These are phyloP conservation scores for Corydoras maculifer DNA, from an alignment of 2,113 vertebrate species.

Conservation along the genomic window DNA sequence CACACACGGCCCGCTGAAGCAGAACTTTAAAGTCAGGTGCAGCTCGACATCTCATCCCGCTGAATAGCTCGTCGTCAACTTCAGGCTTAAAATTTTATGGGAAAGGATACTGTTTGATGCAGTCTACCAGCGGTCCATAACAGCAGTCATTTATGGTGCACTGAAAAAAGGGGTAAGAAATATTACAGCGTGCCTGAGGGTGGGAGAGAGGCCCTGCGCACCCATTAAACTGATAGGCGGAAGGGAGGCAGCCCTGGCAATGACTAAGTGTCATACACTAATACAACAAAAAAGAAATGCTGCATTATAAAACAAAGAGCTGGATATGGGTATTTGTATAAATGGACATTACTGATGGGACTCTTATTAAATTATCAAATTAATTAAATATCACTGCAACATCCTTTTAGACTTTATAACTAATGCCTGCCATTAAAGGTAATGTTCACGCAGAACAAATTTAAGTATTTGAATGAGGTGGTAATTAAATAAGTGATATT, in stretches of 20 bases:
- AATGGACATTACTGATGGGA: no score
- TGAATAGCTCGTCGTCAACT: slow-evolving; percentile 84
- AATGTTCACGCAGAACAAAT: no score
- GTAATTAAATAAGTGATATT: no score
- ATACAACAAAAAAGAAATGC: slow-evolving; percentile 39
- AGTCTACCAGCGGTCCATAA: slow-evolving; percentile 99
- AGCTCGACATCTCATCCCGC: slow-evolving; percentile 82
- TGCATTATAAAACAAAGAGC: slow-evolving; percentile 1
- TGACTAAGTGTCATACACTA: slow-evolving; percentile 52
- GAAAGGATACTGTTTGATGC: slow-evolving; percentile 99
- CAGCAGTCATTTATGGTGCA: slow-evolving; percentile 98
- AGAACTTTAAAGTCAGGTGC: slow-evolving; percentile 90
- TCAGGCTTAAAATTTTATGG: slow-evolving; percentile 90
- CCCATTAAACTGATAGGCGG: slow-evolving; percentile 39
- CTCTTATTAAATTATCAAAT: no score
- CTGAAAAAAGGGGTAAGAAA: slow-evolving; percentile 70
- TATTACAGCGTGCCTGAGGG: slow-evolving; percentile 53
- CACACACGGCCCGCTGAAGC: slow-evolving; percentile 62
- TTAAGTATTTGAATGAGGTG: no score
- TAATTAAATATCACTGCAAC: no score
- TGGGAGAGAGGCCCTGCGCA: slow-evolving; percentile 37
- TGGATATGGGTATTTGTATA: not conserved
- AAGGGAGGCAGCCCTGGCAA: slow-evolving; percentile 46
- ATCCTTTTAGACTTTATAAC: no score
- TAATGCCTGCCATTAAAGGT: no score